Evolutionary conservation across 1,140 invertebrate species (phyloP), one percentile per base, ranked within the genome.

Genomic region (Sweltsa coloradensis): DNA sequence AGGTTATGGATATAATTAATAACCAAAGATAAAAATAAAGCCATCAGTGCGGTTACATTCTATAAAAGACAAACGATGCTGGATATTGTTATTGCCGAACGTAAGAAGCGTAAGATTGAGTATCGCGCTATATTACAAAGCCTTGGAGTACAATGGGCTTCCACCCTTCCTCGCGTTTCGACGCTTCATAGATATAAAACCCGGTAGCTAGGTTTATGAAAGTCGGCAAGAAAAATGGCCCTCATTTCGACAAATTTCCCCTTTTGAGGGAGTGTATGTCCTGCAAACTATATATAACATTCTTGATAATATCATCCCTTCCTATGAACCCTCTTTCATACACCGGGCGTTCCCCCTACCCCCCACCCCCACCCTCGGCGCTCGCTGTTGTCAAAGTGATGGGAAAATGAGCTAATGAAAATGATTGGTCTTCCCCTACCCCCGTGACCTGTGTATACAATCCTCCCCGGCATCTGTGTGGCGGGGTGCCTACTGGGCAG

Each of bases 331-430:
- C 37, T 16, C 37, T 6, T 13, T 40, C 24, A 19, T 40, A 22
- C 21, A 5, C 13, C 37, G 24, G 24, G 37, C 16, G 0, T 40
- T 19, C 14, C 16, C 37, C 16, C 37, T 9, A 22, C 37, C n/a
- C 21, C 24, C 16, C 37, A 9, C 37, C 37, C 16, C 4, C 37
- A 11, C 37, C 24, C 21, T 40, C 21, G 21, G 24, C 24, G 37
- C 21, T 40, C 37, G 24, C 37, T 22, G 37, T 14, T 40, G 37
- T 40, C 37, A 40, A 23, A 40, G 16, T 40, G 37, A 40, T 22
- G 37, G 19, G 19, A 40, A 40, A 40, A 40, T 40, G 37, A 40
- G 37, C 37, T 40, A 40, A 40, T 40, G 37, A 40, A 40, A 40
- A 40, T 40, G 37, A 40, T 40, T 40, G 37, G 37, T 40, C n/a